Evolutionary conservation across 2,888 invertebrate species (phyloP).

Genomic region (Rotaria sp.): DNA sequence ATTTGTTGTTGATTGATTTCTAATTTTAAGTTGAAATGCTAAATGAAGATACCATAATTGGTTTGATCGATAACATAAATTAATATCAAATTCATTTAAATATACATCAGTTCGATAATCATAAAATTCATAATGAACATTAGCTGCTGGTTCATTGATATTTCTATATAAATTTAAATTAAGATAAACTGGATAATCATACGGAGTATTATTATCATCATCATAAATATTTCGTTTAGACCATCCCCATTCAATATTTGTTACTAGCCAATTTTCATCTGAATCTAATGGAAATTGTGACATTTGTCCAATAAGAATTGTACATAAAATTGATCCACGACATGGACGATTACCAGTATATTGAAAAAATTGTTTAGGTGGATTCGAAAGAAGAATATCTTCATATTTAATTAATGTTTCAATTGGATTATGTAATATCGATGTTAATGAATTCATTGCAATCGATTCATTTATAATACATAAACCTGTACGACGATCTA

Average conservation of each 20-base stretch:
- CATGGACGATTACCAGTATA: background rate
- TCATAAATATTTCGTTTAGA: background rate
- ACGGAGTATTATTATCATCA: background rate
- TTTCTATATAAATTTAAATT: background rate
- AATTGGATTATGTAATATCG: background rate
- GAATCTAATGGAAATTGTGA: background rate
- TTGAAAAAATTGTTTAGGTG: background rate
- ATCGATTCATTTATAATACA: background rate
- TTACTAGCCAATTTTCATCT: background rate
- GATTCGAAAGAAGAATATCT: background rate
- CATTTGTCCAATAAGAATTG: background rate
- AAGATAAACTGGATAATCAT: slow-evolving; percentile 10
- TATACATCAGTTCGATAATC: background rate
- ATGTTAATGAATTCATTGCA: background rate
- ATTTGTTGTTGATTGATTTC: background rate
- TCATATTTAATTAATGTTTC: background rate
- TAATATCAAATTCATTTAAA: background rate
- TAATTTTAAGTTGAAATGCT: background rate
- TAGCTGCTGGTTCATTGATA: background rate
- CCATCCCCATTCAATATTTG: slow-evolving; percentile 12
- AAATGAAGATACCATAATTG: background rate
- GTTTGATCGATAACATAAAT: background rate
- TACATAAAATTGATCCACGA: background rate
- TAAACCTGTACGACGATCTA: slow-evolving; percentile 5
- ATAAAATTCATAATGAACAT: slow-evolving; percentile 17